These are phyloP conservation scores for Lytechinus pictus DNA, from an alignment of 35 echinoderm and acorn worm genomes.

Conservation along the genomic window DNA sequence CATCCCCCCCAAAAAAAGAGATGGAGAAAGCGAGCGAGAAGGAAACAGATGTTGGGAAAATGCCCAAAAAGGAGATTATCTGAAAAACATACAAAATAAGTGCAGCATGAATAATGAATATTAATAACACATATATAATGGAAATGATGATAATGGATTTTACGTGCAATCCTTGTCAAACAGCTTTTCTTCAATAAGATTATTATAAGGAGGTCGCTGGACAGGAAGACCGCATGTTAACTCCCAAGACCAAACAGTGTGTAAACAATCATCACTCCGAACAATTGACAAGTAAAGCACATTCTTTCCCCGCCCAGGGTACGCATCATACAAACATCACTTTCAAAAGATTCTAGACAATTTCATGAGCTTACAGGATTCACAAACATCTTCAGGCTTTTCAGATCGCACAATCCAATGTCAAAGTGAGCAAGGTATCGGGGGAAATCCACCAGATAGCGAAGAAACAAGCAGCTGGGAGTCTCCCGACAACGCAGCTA, in stretches of 20 bases:
- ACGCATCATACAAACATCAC: neutral
- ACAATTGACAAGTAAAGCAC: neutral
- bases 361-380: neutral
- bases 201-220: neutral
- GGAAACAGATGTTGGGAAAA: no score
- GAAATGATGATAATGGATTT: neutral
- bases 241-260: neutral
- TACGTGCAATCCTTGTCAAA: neutral
- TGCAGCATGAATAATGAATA: no score
- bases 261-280: neutral
- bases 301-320: neutral
- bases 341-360: neutral
- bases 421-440: neutral
- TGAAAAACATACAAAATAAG: no score
- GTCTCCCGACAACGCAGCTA: neutral
- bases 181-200: neutral
- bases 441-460: neutral
- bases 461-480: neutral
- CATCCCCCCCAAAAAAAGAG: no score
- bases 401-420: neutral
- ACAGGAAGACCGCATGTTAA: neutral
- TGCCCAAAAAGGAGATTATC: no score
- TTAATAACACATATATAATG: no score
- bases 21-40: no score
- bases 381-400: conserved; percentile 9